phyloP scores from a whole-genome alignment of 37 sponge, comb jelly and placozoan genomes.

The Chondrilla cf. caribensis region DNA sequence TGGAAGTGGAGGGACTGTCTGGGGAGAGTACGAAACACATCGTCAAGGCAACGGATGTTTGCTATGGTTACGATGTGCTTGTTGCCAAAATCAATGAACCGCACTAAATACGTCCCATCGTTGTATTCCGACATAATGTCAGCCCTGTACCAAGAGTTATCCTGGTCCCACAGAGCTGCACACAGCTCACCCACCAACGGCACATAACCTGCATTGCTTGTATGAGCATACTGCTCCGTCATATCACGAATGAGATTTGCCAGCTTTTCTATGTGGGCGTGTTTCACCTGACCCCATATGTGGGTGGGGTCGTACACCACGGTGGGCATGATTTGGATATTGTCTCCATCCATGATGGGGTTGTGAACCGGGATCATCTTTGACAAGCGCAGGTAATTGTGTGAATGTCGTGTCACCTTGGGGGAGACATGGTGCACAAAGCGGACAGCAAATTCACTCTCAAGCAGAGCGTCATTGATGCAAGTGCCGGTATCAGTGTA shows the following conservation, averaged over 20 bases:
- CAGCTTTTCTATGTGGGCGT: constrained; percentile 28
- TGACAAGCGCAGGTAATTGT: constrained; percentile 2
- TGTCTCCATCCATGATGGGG: neutral
- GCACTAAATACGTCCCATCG: constrained; percentile 37
- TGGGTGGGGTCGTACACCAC: constrained; percentile 43
- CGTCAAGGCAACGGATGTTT: constrained; percentile 38
- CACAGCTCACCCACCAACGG: constrained; percentile 47
- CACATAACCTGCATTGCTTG: neutral
- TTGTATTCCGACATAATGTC: constrained; percentile 34
- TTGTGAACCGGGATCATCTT: constrained; percentile 32
- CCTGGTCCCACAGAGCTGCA: constrained; percentile 33
- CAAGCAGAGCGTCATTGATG: neutral
- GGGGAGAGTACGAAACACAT: constrained; percentile 52
- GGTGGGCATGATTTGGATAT: constrained; percentile 41
- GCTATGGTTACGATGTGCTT: constrained; percentile 21
- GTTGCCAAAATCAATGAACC: constrained; percentile 56
- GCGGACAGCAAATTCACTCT: constrained; percentile 6
- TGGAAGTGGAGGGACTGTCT: constrained; percentile 50
- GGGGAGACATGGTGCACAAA: neutral
- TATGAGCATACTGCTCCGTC: constrained; percentile 1
- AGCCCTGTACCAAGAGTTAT: constrained; percentile 48
- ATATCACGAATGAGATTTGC: constrained; percentile 42
- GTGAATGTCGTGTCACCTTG: neutral
- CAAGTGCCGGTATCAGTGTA: neutral
- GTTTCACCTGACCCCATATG: constrained; percentile 61